A percentile compares a stretch with the other conserved stretches of the same genome.
phyloP scores from a whole-genome alignment of 2,797 vertebrate species.

The Takifugu ocellatus region DNA sequence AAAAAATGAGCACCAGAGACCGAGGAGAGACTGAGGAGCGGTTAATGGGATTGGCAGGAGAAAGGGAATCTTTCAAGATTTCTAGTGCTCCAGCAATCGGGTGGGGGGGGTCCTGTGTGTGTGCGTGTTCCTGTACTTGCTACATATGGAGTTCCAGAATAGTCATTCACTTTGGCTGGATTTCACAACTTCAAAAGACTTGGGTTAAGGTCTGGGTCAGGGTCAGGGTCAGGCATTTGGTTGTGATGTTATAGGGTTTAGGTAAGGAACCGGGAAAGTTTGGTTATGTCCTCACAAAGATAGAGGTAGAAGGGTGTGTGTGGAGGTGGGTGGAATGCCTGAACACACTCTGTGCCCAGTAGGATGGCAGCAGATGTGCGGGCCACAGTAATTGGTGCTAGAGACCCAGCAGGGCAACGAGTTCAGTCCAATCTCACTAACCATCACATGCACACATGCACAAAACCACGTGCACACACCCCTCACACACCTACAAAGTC shows the following conservation, averaged over 20 bases:
- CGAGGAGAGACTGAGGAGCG: constrained; percentile 45
- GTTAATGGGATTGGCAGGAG: constrained; percentile 59
- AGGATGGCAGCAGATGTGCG: constrained; percentile 72
- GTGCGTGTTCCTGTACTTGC: constrained; percentile 1
- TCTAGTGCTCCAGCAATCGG: constrained; percentile 37
- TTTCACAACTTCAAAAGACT: no score
- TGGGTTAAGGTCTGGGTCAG: no score
- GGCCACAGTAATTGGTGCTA: constrained; percentile 71
- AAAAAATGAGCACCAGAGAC: not conserved
- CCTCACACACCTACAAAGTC: constrained; percentile 10
- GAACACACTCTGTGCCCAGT: constrained; percentile 57
- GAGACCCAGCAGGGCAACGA: constrained; percentile 65
- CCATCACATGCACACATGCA: constrained; percentile 22
- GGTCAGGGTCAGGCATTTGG: no score
- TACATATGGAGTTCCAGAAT: no score
- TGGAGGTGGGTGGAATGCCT: constrained; percentile 32
- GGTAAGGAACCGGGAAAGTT: no score
- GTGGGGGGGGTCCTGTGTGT: not conserved
- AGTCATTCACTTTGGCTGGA: no score
- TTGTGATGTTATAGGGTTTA: no score
- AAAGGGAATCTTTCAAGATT: constrained; percentile 52
- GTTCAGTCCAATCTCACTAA: constrained; percentile 58
- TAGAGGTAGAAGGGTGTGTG: constrained; percentile 1
- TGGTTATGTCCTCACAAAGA: no score
- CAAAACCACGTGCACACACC: constrained; percentile 9